phyloP scores from a whole-genome alignment of 2,888 invertebrate genomes.

The Agrochola lota region DNA sequence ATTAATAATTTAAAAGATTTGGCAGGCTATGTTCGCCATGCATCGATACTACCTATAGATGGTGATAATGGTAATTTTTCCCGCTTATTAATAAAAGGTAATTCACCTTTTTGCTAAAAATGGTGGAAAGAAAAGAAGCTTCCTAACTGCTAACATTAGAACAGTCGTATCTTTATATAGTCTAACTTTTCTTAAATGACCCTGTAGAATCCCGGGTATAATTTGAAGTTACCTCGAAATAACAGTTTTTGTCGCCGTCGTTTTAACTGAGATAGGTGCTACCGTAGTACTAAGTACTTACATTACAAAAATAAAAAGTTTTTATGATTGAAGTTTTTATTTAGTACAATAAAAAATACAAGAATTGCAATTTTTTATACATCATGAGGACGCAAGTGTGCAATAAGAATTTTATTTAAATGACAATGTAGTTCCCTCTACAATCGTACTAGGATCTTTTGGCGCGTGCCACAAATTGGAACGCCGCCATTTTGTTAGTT shows the following conservation, averaged over 20 bases:
- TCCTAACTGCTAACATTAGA: slow-evolving; percentile 1
- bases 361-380: slow-evolving; percentile 24
- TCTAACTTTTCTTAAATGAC: slow-evolving; percentile 47
- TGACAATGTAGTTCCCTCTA: background rate
- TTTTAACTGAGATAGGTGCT: slow-evolving; percentile 26
- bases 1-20: too few species aligned
- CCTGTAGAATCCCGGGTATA: slow-evolving; percentile 21
- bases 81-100: background rate
- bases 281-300: background rate
- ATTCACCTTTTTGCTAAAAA: background rate
- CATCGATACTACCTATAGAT: too few species aligned
- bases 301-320: slow-evolving; percentile 27
- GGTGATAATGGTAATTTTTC: background rate
- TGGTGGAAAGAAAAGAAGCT: background rate
- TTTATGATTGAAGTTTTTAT: slow-evolving; percentile 18
- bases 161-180: slow-evolving; percentile 36
- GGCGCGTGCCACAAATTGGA: background rate
- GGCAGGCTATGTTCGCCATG: background rate
- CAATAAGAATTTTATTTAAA: background rate
- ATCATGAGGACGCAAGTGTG: background rate
- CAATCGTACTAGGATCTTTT: background rate
- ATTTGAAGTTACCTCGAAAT: slow-evolving; percentile 39
- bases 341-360: slow-evolving; percentile 15
- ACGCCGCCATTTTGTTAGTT: background rate
- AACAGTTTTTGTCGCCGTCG: slow-evolving; percentile 41